A percentile compares a stretch with the other conserved stretches of the same genome.
Evolutionary conservation across 2,113 vertebrate species (phyloP).

Genomic region (Corythornis cristatus): DNA sequence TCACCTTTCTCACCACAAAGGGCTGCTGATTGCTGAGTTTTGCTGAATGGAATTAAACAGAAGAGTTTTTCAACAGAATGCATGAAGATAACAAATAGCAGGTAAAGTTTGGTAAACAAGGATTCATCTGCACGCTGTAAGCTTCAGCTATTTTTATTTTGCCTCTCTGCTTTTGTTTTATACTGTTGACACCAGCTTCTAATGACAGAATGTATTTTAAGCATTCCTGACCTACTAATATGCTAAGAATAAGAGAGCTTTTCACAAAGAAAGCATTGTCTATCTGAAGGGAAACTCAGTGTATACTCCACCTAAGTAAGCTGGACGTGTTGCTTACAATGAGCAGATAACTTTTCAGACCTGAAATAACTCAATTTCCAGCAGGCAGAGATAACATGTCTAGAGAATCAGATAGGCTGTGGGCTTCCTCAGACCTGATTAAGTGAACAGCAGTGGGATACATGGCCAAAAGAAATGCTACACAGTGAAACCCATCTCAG

Average conservation of each 20-base stretch:
- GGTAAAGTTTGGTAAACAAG: constrained; percentile 32
- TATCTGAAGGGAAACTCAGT: constrained; percentile 9
- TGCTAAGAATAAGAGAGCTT: constrained; percentile 50
- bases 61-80: not conserved
- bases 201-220: constrained; percentile 58
- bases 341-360: not conserved
- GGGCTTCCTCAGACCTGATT: not conserved
- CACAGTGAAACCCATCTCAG: not conserved
- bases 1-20: not conserved
- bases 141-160: constrained; percentile 52
- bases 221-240: constrained; percentile 58
- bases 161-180: constrained; percentile 48
- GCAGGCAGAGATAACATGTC: not conserved
- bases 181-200: constrained; percentile 57
- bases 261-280: constrained; percentile 29
- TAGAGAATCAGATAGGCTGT: not conserved
- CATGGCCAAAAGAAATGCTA: not conserved
- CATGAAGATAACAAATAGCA: not conserved
- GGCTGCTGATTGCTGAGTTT: not conserved
- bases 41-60: constrained; percentile 28
- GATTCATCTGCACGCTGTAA: constrained; percentile 45
- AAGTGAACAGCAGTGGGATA: not conserved
- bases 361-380: not conserved
- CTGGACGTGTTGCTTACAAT: not conserved
- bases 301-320: not conserved